Percentiles rank a stretch among this genome's conserved stretches.
Conservation (phyloP, 1,140 invertebrate species). For the Euura saliciscinereae region DNA sequence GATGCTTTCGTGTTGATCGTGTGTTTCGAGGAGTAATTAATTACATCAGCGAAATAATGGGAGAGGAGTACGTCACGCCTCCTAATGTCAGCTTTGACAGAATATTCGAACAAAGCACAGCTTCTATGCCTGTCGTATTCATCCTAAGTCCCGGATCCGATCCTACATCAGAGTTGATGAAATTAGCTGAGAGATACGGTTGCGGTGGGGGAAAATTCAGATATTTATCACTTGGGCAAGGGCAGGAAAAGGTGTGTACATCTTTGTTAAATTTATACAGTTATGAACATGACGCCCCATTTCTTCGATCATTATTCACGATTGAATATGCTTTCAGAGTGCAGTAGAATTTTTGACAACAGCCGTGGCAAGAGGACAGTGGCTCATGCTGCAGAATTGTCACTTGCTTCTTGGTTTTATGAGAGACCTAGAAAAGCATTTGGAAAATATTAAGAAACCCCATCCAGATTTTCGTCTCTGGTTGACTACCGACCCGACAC, state of each 20-base stretch:
- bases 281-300: no score
- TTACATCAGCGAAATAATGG: constrained; percentile 82
- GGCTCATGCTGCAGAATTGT: constrained; percentile 91
- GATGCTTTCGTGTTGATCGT: constrained; percentile 86
- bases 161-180: constrained; percentile 87
- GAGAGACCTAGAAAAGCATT: constrained; percentile 77
- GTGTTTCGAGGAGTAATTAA: constrained; percentile 81
- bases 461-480: constrained; percentile 91
- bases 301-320: constrained; percentile 20
- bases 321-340: constrained; percentile 56
- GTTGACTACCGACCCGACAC: constrained; percentile 87
- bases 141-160: constrained; percentile 88
- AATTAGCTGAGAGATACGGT: constrained; percentile 76
- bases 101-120: constrained; percentile 82
- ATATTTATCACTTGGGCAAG: constrained; percentile 87
- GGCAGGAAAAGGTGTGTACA: constrained; percentile 75
- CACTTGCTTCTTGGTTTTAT: constrained; percentile 84
- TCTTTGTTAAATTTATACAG: not conserved
- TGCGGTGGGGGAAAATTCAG: constrained; percentile 77
- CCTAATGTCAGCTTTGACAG: constrained; percentile 81
- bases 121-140: constrained; percentile 83
- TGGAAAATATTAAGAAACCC: constrained; percentile 78
- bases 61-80: constrained; percentile 83
- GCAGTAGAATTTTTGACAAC: constrained; percentile 75
- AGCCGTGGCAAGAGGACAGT: constrained; percentile 78